These are phyloP conservation scores for Platysternon megacephalum DNA, from an alignment of 2,113 vertebrate genomes.

Conservation along the genomic window DNA sequence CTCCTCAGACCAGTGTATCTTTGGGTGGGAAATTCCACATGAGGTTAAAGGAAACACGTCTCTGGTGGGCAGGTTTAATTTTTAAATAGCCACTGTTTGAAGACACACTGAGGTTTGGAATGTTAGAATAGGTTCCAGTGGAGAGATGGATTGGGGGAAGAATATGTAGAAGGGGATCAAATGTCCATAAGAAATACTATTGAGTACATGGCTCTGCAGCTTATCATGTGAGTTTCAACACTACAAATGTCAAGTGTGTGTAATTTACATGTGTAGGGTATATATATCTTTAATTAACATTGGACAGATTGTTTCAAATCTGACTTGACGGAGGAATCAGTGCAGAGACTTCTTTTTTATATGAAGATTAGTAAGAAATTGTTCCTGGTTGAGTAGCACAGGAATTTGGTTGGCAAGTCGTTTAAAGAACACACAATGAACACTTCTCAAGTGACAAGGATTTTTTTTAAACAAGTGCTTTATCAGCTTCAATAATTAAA, in stretches of 20 bases:
- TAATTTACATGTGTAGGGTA: neutral
- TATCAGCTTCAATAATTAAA: slow-evolving; percentile 54
- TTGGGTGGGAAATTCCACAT: neutral
- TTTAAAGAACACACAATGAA: neutral
- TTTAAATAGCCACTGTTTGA: neutral
- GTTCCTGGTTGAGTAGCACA: neutral
- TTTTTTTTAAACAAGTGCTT: slow-evolving; percentile 17
- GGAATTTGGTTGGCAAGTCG: neutral
- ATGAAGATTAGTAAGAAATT: slow-evolving; percentile 10
- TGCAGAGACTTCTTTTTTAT: slow-evolving; percentile 1
- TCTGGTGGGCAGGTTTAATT: neutral
- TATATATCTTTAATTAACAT: neutral
- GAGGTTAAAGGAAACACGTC: neutral
- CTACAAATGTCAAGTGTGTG: neutral
- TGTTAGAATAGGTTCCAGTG: neutral
- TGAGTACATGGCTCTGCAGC: neutral
- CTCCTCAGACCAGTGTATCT: neutral
- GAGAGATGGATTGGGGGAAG: neutral
- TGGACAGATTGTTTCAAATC: neutral
- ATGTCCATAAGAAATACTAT: neutral
- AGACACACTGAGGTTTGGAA: neutral
- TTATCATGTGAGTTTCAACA: neutral
- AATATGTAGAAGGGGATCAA: neutral
- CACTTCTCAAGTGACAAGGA: neutral
- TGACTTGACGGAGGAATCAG: neutral